Conservation (phyloP, 2,888 invertebrate species). For the Ormyrus nitidulus region DNA sequence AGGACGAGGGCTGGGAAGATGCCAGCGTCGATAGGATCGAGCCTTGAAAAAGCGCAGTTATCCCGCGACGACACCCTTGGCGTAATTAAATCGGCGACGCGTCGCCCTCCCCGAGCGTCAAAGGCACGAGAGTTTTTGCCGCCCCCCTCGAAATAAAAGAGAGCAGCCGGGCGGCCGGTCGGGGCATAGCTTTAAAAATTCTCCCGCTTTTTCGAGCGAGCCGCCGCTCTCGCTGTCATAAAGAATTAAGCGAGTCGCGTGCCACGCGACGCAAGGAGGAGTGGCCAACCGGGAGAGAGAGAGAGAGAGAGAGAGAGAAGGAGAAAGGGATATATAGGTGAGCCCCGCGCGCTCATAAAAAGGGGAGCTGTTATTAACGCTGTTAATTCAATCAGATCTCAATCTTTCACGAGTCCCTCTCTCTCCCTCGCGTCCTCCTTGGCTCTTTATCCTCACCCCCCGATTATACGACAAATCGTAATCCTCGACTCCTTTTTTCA, state of each 20-base stretch:
- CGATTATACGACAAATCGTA: constrained; percentile 40
- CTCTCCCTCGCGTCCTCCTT: not conserved
- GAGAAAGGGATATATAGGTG: constrained; percentile 14
- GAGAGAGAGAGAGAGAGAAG: too few relatives aligned
- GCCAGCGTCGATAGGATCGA: too few relatives aligned
- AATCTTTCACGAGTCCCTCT: constrained; percentile 18
- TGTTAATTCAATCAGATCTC: constrained; percentile 49
- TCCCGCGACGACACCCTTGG: too few relatives aligned
- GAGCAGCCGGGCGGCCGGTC: too few relatives aligned
- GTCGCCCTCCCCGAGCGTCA: too few relatives aligned
- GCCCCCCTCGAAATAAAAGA: not conserved
- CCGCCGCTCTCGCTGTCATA: not conserved
- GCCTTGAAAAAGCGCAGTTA: too few relatives aligned
- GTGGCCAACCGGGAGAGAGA: not conserved
- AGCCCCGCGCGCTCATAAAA: constrained; percentile 3
- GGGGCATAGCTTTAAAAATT: constrained; percentile 43
- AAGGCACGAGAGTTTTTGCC: too few relatives aligned
- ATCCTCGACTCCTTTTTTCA: constrained; percentile 24
- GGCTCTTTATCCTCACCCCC: not conserved
- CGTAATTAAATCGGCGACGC: too few relatives aligned
- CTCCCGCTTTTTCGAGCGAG: constrained; percentile 15
- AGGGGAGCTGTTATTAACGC: constrained; percentile 35
- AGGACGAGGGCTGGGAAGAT: too few relatives aligned
- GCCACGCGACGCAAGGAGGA: not conserved
- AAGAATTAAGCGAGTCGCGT: constrained; percentile 31